Conservation (phyloP, 2,113 vertebrate genomes). For the Meriones unguiculatus region DNA sequence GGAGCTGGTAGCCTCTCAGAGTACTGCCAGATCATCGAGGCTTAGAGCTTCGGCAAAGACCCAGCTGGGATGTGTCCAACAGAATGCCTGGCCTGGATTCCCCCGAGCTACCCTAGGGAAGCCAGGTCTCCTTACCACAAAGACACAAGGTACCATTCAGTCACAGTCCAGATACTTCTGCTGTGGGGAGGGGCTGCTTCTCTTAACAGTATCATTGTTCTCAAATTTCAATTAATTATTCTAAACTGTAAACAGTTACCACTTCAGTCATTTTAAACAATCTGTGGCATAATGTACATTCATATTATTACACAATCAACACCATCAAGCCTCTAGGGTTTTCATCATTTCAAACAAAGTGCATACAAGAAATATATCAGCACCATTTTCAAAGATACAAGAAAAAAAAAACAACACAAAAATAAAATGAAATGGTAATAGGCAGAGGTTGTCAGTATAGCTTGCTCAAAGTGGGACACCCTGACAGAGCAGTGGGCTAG, state of each 20-base stretch:
- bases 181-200: not conserved
- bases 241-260: not conserved
- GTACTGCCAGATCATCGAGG: not conserved
- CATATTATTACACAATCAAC: not conserved
- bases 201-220: not conserved
- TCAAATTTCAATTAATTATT: not conserved
- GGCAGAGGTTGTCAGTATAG: not conserved
- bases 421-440: not conserved
- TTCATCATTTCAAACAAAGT: not conserved
- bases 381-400: not conserved
- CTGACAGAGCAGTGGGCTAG: not conserved
- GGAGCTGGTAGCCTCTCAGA: not conserved
- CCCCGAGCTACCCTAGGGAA: not conserved
- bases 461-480: not conserved
- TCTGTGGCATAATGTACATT: not conserved
- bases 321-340: not conserved
- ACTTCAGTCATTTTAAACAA: not conserved
- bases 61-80: slow-evolving; percentile 5
- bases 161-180: slow-evolving; percentile 9
- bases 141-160: not conserved
- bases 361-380: not conserved
- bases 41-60: not conserved
- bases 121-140: not conserved
- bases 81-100: not conserved
- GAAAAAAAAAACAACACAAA: not conserved